Percentiles rank a stretch among this genome's conserved stretches.
phyloP scores from a whole-genome alignment of 2,797 vertebrate genomes.

The Odontamblyopus lacepedii region DNA sequence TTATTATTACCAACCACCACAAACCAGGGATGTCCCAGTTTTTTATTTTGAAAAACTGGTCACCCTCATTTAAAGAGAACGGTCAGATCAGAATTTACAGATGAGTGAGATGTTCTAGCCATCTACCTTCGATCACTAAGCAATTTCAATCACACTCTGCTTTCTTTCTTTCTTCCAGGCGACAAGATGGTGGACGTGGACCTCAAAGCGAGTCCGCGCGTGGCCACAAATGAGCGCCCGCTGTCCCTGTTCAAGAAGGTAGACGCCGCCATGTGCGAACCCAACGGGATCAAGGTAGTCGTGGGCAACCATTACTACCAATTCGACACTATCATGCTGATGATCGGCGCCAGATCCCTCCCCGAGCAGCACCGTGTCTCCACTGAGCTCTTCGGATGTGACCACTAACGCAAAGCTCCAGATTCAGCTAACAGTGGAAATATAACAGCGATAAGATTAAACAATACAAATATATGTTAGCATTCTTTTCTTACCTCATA shows the following conservation, averaged over 20 bases:
- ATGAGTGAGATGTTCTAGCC: too few relatives aligned
- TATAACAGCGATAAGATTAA: conserved; percentile 14
- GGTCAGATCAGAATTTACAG: too few relatives aligned
- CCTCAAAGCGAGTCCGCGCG: conserved; percentile 40
- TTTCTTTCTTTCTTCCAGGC: conserved; percentile 40
- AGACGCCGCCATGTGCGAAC: conserved; percentile 62
- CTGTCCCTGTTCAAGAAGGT: conserved; percentile 39
- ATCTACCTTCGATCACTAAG: too few relatives aligned
- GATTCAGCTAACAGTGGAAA: conserved; percentile 6
- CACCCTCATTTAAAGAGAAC: too few relatives aligned
- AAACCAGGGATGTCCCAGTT: too few relatives aligned
- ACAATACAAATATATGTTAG: conserved; percentile 4
- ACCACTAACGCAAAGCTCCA: conserved; percentile 50
- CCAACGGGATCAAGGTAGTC: conserved; percentile 50
- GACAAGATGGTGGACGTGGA: conserved; percentile 60
- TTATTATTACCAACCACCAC: too few relatives aligned
- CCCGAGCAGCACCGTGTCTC: conserved; percentile 52
- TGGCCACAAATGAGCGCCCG: background rate
- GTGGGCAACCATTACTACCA: conserved; percentile 64
- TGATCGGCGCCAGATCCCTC: conserved; percentile 7
- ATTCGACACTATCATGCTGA: conserved; percentile 9
- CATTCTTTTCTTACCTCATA: conserved; percentile 20
- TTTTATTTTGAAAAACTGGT: too few relatives aligned
- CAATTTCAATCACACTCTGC: too few relatives aligned
- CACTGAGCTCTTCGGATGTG: conserved; percentile 66